Evolutionary conservation across 2,797 vertebrate genomes (phyloP).

Genomic region (Dromococcyx pavoninus): DNA sequence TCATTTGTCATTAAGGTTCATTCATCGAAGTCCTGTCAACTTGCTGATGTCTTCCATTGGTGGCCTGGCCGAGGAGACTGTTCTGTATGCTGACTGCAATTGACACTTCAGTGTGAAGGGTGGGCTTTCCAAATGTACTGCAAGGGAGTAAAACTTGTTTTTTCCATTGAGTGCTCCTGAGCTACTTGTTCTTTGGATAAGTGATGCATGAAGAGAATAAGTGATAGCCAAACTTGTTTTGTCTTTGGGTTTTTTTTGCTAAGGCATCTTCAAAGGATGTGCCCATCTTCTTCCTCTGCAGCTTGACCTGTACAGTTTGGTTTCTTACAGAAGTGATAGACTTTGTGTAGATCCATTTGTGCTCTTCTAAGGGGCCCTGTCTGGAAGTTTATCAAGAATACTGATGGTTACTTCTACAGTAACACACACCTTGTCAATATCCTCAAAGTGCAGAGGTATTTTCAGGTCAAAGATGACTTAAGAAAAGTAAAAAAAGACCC

Average conservation of each 20-base stretch:
- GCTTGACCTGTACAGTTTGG: neutral
- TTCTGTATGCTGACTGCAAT: neutral
- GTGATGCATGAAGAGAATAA: neutral
- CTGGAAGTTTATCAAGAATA: neutral
- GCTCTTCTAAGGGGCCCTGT: neutral
- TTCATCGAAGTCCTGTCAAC: neutral
- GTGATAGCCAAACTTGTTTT: neutral
- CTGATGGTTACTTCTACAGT: neutral
- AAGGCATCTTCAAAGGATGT: neutral
- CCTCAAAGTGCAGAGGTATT: neutral
- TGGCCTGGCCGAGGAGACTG: neutral
- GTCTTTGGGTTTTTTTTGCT: neutral
- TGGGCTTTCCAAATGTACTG: neutral
- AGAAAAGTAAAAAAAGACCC: neutral
- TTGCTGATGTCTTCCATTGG: neutral
- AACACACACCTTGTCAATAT: neutral
- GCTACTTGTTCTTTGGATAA: neutral
- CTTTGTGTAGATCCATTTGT: neutral
- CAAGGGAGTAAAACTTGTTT: neutral
- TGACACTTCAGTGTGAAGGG: neutral
- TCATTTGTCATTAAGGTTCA: neutral
- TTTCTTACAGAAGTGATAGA: neutral
- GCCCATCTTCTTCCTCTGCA: neutral
- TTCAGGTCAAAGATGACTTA: neutral
- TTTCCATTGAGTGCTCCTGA: neutral